phyloP scores from a whole-genome alignment of 2,888 invertebrate species.

The Philopedon plagiatum region DNA sequence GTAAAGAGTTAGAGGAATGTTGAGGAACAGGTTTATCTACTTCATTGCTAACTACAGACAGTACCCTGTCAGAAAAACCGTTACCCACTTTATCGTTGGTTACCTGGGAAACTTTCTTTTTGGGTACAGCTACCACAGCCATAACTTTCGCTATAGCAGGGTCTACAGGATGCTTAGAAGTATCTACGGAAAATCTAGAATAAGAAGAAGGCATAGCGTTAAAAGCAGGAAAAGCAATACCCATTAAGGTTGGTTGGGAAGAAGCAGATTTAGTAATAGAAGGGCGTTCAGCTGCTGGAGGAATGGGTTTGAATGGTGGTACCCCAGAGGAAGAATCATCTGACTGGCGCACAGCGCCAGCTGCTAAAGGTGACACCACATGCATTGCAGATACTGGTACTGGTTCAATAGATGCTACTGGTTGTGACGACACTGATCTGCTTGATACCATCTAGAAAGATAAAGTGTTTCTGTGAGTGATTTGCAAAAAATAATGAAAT shows the following conservation, averaged over 20 bases:
- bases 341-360: conserved; percentile 45
- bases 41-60: conserved; percentile 59
- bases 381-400: conserved; percentile 45
- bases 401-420: conserved; percentile 46
- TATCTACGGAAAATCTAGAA: conserved; percentile 70
- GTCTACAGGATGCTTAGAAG: conserved; percentile 55
- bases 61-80: conserved; percentile 61
- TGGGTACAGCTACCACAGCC: conserved; percentile 61
- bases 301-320: conserved; percentile 86
- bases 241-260: conserved; percentile 68
- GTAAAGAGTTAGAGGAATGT: conserved; percentile 60
- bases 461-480: too few relatives aligned
- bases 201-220: conserved; percentile 73
- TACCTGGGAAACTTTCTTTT: conserved; percentile 54
- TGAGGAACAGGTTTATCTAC: conserved; percentile 54
- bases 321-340: conserved; percentile 64
- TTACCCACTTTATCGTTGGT: conserved; percentile 59
- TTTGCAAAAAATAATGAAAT: too few relatives aligned
- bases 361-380: conserved; percentile 47
- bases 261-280: conserved; percentile 40
- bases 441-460: conserved; percentile 36
- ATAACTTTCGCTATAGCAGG: conserved; percentile 57
- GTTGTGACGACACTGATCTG: conserved; percentile 29
- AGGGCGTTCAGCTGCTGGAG: conserved; percentile 74
- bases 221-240: conserved; percentile 71